phyloP scores from a whole-genome alignment of 2,797 vertebrate species.

The Echiichthys vipera region DNA sequence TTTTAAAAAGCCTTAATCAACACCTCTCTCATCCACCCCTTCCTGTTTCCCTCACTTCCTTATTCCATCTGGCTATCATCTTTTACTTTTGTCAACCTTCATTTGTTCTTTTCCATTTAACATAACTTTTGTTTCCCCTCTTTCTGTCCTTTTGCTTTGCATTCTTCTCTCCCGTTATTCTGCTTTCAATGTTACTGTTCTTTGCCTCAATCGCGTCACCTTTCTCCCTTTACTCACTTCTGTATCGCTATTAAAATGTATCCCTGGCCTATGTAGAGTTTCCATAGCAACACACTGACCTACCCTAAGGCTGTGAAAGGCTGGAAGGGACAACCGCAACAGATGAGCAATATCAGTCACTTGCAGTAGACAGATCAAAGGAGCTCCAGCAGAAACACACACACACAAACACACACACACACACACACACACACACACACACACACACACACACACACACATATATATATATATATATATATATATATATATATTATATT shows the following conservation, averaged over 20 bases:
- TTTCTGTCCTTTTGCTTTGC: not conserved
- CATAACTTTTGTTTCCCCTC: conserved; percentile 10
- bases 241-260: conserved; percentile 41
- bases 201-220: conserved; percentile 11
- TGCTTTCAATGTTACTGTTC: conserved; percentile 6
- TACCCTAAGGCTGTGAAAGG: conserved; percentile 47
- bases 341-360: conserved; percentile 47
- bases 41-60: conserved; percentile 44
- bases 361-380: conserved; percentile 21
- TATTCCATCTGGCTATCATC: conserved; percentile 32
- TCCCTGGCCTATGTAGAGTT: conserved; percentile 40
- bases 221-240: conserved; percentile 3
- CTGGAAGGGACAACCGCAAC: conserved; percentile 35
- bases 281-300: conserved; percentile 55
- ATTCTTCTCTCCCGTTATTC: conserved; percentile 16
- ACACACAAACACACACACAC: not conserved
- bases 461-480: too few species aligned
- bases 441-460: not conserved
- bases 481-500: too few species aligned
- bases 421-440: not conserved
- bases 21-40: conserved; percentile 11
- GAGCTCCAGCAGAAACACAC: too few species aligned
- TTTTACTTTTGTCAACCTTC: conserved; percentile 22
- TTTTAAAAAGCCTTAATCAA: conserved; percentile 32
- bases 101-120: conserved; percentile 26